Evolutionary conservation across 2,888 invertebrate species (phyloP).

Genomic region (Fragum whitleyi): DNA sequence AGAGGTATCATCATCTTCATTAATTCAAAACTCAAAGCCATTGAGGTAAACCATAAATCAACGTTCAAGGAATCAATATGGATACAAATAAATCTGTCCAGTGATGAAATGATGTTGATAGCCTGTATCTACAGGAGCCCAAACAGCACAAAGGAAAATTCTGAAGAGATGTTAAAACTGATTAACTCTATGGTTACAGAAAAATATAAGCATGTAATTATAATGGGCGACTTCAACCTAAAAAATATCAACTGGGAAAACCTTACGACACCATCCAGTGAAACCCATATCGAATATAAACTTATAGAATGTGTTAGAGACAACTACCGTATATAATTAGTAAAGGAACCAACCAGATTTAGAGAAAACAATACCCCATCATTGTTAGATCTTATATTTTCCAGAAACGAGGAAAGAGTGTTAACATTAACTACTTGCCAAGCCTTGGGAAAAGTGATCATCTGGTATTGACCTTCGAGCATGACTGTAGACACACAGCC

Average conservation of each 20-base stretch:
- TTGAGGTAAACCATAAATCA: background rate
- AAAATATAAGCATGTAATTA: background rate
- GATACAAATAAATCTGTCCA: too few relatives aligned
- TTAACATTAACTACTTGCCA: background rate
- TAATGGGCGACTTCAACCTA: constrained; percentile 3
- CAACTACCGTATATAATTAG: background rate
- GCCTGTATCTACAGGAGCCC: background rate
- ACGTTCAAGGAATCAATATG: background rate
- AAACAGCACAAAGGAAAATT: background rate
- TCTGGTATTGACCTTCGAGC: background rate
- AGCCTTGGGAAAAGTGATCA: constrained; percentile 3
- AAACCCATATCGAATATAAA: background rate
- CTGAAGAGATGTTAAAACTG: background rate
- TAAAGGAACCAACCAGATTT: background rate
- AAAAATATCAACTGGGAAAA: background rate
- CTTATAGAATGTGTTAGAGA: constrained; percentile 3
- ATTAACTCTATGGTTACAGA: background rate
- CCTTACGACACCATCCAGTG: background rate
- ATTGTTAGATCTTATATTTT: background rate
- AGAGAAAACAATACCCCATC: background rate
- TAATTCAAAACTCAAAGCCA: background rate
- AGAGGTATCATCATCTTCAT: constrained; percentile 5
- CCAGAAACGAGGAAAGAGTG: background rate
- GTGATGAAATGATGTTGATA: background rate
- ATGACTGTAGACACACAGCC: background rate